These are phyloP conservation scores for Lepus oiostolus DNA, from an alignment of 2,797 vertebrate genomes.

Conservation along the genomic window DNA sequence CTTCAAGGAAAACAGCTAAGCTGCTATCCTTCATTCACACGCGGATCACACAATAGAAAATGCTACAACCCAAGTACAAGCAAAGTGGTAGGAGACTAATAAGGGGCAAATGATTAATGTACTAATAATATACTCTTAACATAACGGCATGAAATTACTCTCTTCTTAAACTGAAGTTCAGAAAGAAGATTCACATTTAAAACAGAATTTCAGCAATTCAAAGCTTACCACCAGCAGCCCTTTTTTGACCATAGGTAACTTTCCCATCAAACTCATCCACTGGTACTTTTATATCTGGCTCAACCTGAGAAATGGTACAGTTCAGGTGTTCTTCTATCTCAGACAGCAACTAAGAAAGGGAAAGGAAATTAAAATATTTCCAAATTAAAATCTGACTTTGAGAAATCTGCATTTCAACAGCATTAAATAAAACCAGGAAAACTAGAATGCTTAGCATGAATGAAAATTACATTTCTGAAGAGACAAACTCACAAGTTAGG, in stretches of 20 bases:
- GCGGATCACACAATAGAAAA: neutral
- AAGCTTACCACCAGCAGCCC: conserved; percentile 92
- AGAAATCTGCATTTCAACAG: neutral
- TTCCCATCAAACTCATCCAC: conserved; percentile 99
- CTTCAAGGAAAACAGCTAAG: neutral
- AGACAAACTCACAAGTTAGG: neutral
- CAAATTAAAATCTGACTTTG: neutral
- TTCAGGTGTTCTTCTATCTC: conserved; percentile 99
- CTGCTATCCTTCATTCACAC: neutral
- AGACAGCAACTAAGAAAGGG: conserved; percentile 92
- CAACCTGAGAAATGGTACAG: conserved; percentile 97
- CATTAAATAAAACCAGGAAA: neutral
- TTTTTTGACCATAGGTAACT: conserved; percentile 96
- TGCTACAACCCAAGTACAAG: neutral
- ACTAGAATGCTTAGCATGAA: neutral
- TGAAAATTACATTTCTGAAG: conserved; percentile 9
- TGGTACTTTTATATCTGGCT: conserved; percentile 97
- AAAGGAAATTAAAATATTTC: neutral
- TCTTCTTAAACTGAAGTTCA: neutral
- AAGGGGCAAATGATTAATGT: neutral
- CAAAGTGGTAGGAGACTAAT: neutral
- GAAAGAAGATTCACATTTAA: neutral
- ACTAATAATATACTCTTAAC: neutral
- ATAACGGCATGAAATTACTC: neutral
- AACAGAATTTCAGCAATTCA: neutral